phyloP scores from a whole-genome alignment of 2,113 vertebrate species.

The Pseudorhombus dupliciocellatus region DNA sequence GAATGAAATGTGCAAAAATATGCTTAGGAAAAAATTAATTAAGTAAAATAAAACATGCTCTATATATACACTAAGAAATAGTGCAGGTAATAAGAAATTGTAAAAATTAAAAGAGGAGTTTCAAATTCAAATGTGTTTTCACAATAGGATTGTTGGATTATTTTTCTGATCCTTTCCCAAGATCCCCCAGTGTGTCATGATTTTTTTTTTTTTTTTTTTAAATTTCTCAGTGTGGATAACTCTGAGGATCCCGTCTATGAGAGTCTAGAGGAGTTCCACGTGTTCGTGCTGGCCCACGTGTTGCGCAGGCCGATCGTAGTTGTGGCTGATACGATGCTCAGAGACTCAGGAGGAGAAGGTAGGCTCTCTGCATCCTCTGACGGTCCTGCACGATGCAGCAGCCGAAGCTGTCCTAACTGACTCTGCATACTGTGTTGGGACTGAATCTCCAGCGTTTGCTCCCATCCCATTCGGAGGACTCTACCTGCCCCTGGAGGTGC shows the following conservation, averaged over 20 bases:
- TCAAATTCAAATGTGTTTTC: too few relatives aligned
- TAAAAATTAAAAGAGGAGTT: too few relatives aligned
- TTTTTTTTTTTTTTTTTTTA: background rate
- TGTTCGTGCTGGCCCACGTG: conserved; percentile 96
- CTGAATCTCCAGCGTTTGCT: conserved; percentile 87
- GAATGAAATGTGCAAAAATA: too few relatives aligned
- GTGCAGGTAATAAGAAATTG: too few relatives aligned
- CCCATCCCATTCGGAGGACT: conserved; percentile 97
- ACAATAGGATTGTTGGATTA: too few relatives aligned
- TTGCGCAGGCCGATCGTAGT: conserved; percentile 94
- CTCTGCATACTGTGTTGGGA: background rate
- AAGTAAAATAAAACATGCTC: too few relatives aligned
- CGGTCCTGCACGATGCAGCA: background rate
- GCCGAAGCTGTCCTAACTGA: background rate
- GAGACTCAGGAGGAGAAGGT: conserved; percentile 98
- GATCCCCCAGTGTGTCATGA: conserved; percentile 6
- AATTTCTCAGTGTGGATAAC: conserved; percentile 88
- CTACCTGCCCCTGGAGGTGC: conserved; percentile 96
- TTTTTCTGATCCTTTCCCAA: conserved; percentile 28
- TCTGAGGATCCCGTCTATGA: conserved; percentile 97
- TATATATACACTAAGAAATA: too few relatives aligned
- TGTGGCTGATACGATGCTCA: conserved; percentile 95
- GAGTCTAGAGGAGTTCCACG: conserved; percentile 97
- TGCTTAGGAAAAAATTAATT: too few relatives aligned
- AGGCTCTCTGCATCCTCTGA: conserved; percentile 4